Evolutionary conservation across 1,140 invertebrate species (phyloP).

Genomic region (Drosophila nasuta): DNA sequence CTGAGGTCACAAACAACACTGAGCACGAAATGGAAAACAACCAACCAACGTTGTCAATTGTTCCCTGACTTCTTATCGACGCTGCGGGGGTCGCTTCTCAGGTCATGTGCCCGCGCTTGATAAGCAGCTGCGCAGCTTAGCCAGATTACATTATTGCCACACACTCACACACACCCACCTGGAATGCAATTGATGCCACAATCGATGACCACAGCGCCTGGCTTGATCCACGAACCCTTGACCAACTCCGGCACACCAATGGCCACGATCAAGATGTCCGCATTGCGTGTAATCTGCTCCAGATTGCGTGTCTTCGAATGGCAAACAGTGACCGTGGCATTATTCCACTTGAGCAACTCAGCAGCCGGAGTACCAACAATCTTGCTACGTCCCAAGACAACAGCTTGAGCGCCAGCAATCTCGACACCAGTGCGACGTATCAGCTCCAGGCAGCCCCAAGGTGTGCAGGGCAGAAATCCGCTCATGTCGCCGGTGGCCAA

Average conservation of each 20-base stretch:
- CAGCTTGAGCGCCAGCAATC: conserved; percentile 94
- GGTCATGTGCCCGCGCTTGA: not conserved
- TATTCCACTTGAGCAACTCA: conserved; percentile 97
- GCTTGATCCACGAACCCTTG: conserved; percentile 98
- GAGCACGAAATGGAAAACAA: conserved; percentile 3
- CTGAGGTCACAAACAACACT: no score
- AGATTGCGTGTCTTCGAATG: conserved; percentile 97
- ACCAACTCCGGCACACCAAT: conserved; percentile 97
- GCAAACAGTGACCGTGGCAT: conserved; percentile 98
- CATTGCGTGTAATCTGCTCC: conserved; percentile 90
- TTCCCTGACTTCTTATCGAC: conserved; percentile 47
- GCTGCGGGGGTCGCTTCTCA: conserved; percentile 40
- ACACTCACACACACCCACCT: conserved; percentile 87
- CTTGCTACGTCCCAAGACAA: conserved; percentile 98
- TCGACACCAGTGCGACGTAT: conserved; percentile 93
- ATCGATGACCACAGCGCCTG: conserved; percentile 99
- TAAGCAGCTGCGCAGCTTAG: not conserved
- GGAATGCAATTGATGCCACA: conserved; percentile 98
- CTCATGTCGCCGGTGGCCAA: conserved; percentile 92
- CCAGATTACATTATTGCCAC: conserved; percentile 28
- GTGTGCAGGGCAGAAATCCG: conserved; percentile 97
- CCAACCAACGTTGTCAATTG: not conserved
- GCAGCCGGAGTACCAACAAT: conserved; percentile 98
- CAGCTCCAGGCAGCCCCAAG: conserved; percentile 96
- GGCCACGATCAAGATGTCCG: conserved; percentile 98